Evolutionary conservation across 2,888 invertebrate genomes (phyloP), one percentile per base, ranked within the genome.

Genomic region (Chloromyia formosa): DNA sequence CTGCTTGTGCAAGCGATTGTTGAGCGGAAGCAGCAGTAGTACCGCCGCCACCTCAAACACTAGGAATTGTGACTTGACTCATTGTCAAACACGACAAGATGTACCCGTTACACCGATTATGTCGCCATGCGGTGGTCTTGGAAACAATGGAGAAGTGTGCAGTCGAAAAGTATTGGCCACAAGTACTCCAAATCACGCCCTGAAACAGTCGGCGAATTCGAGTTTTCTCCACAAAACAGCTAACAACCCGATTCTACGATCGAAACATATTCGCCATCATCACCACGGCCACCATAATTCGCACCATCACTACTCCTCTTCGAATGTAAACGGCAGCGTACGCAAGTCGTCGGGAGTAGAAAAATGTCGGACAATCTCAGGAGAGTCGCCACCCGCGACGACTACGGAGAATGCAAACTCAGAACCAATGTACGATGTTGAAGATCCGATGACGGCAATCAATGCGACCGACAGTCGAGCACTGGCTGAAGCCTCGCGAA

Each of bases 401-500:
- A 60, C 60, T 71, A 68, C 61, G 45, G 27, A 27, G 16, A 76
- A 27, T 72, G 18, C 71, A 73, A 64, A 10, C 18, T 10, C 75
- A 3, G 75, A 75, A n/a, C 22, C 75, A 20, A 42, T 60, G 10
- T 75, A 66, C 60, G 75, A 75, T 10, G 5, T 74, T 12, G 74
- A 66, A 40, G 73, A 73, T 16, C 40, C 49, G 81, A 83, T 86
- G 82, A 74, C 87, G 82, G 61, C 87, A 82, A 78, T 86, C 81
- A 78, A 87, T 85, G 74, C 83, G 1, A 81, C 83, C 16, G 93
- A 93, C 82, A 92, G 92, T 18, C 89, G 91, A 80, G 92, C 93
- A 68, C 88, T 97, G 60, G 92, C 94, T 78, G 95, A 96, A 85
- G 96, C 96, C 12, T 95, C 95, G 22, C 90, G 95, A 80, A 96